Evolutionary conservation across 1,140 invertebrate species (phyloP).

Genomic region (Drosophila baimaii): DNA sequence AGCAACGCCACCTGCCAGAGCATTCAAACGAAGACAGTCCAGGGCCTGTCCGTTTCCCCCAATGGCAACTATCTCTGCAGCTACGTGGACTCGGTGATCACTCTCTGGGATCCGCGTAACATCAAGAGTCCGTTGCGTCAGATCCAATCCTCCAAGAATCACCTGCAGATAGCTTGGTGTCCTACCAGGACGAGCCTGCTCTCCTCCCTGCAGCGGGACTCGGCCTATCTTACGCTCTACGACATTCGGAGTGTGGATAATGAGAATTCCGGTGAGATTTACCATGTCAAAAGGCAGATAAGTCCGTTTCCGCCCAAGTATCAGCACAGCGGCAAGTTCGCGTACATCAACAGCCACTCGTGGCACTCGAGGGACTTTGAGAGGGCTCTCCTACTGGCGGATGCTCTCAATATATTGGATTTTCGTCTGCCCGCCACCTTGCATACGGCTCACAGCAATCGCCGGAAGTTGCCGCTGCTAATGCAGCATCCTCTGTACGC

Average conservation of each 20-base stretch:
- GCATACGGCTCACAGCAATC: slow-evolving; percentile 75
- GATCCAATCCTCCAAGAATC: slow-evolving; percentile 88
- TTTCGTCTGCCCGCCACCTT: slow-evolving; percentile 71
- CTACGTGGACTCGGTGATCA: slow-evolving; percentile 91
- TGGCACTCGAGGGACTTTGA: slow-evolving; percentile 82
- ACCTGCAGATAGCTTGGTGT: slow-evolving; percentile 93
- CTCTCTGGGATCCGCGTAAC: slow-evolving; percentile 94
- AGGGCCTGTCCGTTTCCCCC: slow-evolving; percentile 91
- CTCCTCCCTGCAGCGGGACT: slow-evolving; percentile 78
- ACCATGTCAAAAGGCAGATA: slow-evolving; percentile 77
- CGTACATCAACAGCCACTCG: slow-evolving; percentile 60
- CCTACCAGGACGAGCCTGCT: slow-evolving; percentile 88
- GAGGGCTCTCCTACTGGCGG: slow-evolving; percentile 70
- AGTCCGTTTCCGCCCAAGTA: slow-evolving; percentile 78
- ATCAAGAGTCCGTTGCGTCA: slow-evolving; percentile 93
- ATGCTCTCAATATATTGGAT: slow-evolving; percentile 71
- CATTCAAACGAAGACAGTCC: slow-evolving; percentile 92
- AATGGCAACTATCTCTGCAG: slow-evolving; percentile 92
- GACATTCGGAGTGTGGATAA: slow-evolving; percentile 78
- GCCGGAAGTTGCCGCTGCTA: slow-evolving; percentile 72
- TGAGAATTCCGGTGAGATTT: slow-evolving; percentile 70
- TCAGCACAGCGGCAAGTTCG: slow-evolving; percentile 59
- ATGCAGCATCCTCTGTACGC: slow-evolving; percentile 65
- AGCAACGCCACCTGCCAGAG: slow-evolving; percentile 88
- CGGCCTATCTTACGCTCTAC: slow-evolving; percentile 74